Evolutionary conservation across 2,888 invertebrate genomes (phyloP), one percentile per base, ranked within the genome.

Genomic region (Limnephilus marmoratus): DNA sequence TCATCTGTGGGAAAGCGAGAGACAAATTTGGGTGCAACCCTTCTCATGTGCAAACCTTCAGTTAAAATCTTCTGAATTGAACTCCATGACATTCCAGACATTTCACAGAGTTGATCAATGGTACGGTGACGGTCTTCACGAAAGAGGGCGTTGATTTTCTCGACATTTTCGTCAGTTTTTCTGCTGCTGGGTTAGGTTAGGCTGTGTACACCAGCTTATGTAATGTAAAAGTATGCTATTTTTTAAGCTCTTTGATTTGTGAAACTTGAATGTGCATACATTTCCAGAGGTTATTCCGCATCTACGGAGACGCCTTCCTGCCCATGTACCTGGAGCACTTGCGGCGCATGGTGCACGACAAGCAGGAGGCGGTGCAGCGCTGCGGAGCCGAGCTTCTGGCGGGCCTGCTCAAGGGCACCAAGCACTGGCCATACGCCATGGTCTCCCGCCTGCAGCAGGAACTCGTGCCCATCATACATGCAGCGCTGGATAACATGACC

Each of bases 311-410:
- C 94, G 95, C 95, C 0, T 96, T 98, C 53, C 94, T 98, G 34
- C 95, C 96, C 5, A 94, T 96, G 81, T 97, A 98, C 94, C 94
- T 97, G 87, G 95, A 96, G 0, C 97, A 98, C 94, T 95, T 99
- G 90, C 95, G 97, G 94, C 95, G 96, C 29, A 96, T 98, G 93
- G 97, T 98, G 0, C 95, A 94, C 9, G 97, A 97, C 93, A 96
- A 97, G 86, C 97, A 97, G 93, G 98, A 98, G 94, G 97, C 97
- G 93, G 97, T 97, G 94, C 99, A 99, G 94, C 96, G 98, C 83
- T 98, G 98, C 95, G 98, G 98, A 1, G 97, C 98, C 0, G 99
- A 99, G 95, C 96, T 98, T 83, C 96, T 98, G 5, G 97, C 98
- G n/a, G 97, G 98, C 0, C 95, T 98, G 0, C 96, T 99, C 34